Base-by-base conservation (phyloP, 2,888 invertebrate genomes). In the Tolmerus cingulatus region DNA sequence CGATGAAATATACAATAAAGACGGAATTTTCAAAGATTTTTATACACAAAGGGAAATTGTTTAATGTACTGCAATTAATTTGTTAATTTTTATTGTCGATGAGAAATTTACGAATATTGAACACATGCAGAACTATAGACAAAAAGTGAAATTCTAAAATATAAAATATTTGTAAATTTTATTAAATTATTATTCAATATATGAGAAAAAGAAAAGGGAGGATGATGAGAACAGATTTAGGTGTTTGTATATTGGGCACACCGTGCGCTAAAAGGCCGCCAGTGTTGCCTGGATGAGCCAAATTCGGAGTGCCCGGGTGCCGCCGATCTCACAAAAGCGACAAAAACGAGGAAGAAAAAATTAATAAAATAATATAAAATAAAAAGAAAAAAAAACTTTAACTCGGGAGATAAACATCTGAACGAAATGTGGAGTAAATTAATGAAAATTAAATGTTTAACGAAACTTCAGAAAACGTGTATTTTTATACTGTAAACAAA, bases 401-500 rank as follows among this genome's bases (percentile, higher is more conserved):
- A 55, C 27, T 57, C 57, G 82, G 57, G 37, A 82, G 82, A 40
- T 57, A 23, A 82, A 82, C 82, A 82, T 82, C 82, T 57, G 82
- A 82, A 82, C n/a, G 82, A 82, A 27, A 82, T 37, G 40, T 79
- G 46, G 23, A 79, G 43, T 46, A 79, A 79, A 79, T 79, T 43
- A 79, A 79, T 79, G 43, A 77, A 77, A 86, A 82, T 82, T 82
- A 85, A 82, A 57, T 82, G 82, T 82, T 82, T 85, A 85, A 85
- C 85, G 37, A 85, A 85, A 46, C 74, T 85, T 85, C 74, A 86
- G 77, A 86, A 86, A 86, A 77, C 55, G 86, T 86, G 86, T 86
- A 86, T 86, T 86, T 86, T 86, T 86, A 86, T 86, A 86, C 86
- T 86, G 86, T 74, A 86, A 86, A 86, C 74, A 76, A 86, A 86